phyloP scores from a whole-genome alignment of 1,140 invertebrate species.

The Papilio glaucus region DNA sequence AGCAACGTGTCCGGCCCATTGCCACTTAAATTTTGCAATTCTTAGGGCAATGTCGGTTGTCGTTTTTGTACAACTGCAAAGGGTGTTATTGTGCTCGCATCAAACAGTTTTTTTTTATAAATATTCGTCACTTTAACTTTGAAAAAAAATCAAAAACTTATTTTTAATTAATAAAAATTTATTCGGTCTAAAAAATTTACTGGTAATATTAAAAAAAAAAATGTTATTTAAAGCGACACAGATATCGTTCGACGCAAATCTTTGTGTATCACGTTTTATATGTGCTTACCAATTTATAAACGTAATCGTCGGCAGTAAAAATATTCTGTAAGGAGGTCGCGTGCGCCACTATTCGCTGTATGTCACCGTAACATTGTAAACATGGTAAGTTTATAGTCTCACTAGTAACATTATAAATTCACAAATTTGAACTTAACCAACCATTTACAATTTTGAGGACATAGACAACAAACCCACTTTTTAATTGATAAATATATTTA shows the following conservation, averaged over 20 bases:
- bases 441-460: neutral
- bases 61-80: too few species aligned
- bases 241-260: slow-evolving; percentile 63
- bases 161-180: too few species aligned
- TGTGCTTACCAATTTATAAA: slow-evolving; percentile 67
- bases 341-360: slow-evolving; percentile 56
- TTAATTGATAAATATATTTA: too few species aligned
- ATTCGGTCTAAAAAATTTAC: too few species aligned
- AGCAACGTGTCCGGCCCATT: too few species aligned
- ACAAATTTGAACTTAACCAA: neutral
- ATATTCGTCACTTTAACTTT: too few species aligned
- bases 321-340: slow-evolving; percentile 64
- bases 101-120: too few species aligned
- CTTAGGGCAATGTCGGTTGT: too few species aligned
- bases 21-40: too few species aligned
- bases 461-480: too few species aligned
- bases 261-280: slow-evolving; percentile 56
- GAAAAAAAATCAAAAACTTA: too few species aligned
- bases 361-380: slow-evolving; percentile 48
- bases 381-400: neutral
- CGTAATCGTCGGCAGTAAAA: slow-evolving; percentile 64
- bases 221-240: slow-evolving; percentile 47
- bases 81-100: too few species aligned
- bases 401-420: neutral
- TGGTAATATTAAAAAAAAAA: neutral